A percentile compares a stretch with the other conserved stretches of the same genome.
These are phyloP conservation scores for Xestia rhomboidea DNA, from an alignment of 2,888 invertebrate species.

Conservation along the genomic window DNA sequence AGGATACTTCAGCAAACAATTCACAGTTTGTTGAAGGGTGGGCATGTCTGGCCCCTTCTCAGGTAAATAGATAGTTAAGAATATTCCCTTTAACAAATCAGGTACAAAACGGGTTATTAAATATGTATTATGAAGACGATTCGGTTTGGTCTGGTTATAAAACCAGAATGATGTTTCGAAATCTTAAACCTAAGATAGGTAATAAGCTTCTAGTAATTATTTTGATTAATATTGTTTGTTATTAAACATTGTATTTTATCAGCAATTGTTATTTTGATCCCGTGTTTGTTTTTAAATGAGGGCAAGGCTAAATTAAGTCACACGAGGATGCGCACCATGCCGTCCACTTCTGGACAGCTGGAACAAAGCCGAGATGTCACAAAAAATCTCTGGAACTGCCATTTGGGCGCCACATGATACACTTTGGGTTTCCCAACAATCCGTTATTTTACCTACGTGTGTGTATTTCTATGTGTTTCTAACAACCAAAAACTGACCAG, in stretches of 20 bases:
- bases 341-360: background rate
- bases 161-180: conserved; percentile 12
- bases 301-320: background rate
- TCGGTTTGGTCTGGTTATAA: background rate
- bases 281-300: background rate
- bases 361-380: background rate
- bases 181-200: background rate
- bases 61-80: conserved; percentile 37
- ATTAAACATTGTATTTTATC: background rate
- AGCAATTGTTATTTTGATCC: conserved; percentile 1
- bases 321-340: too few relatives aligned
- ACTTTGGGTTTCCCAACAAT: conserved; percentile 8
- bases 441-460: background rate
- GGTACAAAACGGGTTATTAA: conserved; percentile 25
- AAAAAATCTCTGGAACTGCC: conserved; percentile 27
- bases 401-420: conserved; percentile 47
- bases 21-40: conserved; percentile 24
- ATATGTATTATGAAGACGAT: background rate
- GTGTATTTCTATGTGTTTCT: conserved; percentile 2
- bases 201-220: conserved; percentile 7
- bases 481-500: conserved; percentile 12
- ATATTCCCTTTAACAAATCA: conserved; percentile 24
- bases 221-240: conserved; percentile 3
- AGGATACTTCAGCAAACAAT: conserved; percentile 17
- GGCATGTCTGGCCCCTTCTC: conserved; percentile 20